Evolutionary conservation across 2,113 vertebrate genomes (phyloP), one percentile per base, ranked within the genome.

Genomic region (Rhagologus leucostigma): DNA sequence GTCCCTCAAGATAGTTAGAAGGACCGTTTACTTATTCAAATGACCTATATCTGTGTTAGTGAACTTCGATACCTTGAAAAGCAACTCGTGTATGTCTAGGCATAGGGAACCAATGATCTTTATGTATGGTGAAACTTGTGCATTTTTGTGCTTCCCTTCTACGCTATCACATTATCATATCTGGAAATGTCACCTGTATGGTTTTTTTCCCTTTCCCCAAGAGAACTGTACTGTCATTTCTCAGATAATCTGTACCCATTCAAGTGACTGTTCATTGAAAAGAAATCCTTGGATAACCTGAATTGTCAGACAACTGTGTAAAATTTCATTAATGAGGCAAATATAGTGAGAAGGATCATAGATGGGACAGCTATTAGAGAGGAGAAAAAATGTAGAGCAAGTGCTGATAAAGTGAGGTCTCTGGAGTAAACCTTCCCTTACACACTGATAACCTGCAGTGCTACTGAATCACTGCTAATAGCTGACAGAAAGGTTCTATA

Each of bases 301-400:
- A 86, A 65, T 47, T 86, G 35, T 90, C 76, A 94, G 74, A 39
- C 47, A 92, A 35, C 42, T 55, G 39, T 50, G 33, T 80, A 92
- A 88, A 96, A 90, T 86, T 86, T 90, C 42, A 63, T 67, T 74
- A 95, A 86, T 74, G n/a, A 78, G 83, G 75, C 32, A 77, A 90
- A 70, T 62, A 44, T 9, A 86, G 35, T 70, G 68, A 74, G 81
- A 85, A 93, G 57, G 46, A 89, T 92, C 73, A 67, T 47, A 89
- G 76, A 26, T 41, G 21, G 59, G 44, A 84, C 47, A 84, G 76
- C 69, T 90, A 68, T 82, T 70, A 41, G n/a, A 81, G 13, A 84
- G n/a, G 11, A 86, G 77, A 83, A 92, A 90, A 81, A 88, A 44
- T 65, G 39, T 35, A 42, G 60, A 84, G 55, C n/a, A 89, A 46